Evolutionary conservation across 2,113 vertebrate species (phyloP), one percentile per base, ranked within the genome.

Genomic region (Dromiciops gliroides): DNA sequence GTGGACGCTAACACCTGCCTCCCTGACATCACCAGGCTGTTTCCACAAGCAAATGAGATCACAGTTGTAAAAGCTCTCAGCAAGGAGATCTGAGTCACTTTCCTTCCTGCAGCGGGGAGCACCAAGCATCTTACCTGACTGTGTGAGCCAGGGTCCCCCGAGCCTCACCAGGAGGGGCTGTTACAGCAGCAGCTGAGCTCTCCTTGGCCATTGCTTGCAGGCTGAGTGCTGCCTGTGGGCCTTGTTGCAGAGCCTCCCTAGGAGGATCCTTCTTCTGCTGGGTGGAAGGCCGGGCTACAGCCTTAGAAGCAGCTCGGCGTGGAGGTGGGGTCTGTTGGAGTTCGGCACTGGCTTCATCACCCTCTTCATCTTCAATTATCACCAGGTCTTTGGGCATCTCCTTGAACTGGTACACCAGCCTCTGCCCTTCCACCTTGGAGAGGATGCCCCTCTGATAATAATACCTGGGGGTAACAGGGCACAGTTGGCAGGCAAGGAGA

Each of bases 381-480:
- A 99, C 98, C 93, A 99, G 98, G 95, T 99, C 99, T 24, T 99
- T 90, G 23, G 99, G 99, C 99, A 99, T 99, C 97, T 99, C 99
- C 95, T 99, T 99, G 97, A 99, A 99, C 97, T 99, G 99, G 96
- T 99, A 99, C 26, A 99, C 99, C 92, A 99, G 98, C 94, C 99
- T 98, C 98, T 99, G 99, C 31, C 99, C 99, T 97, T 99, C 99
- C 97, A 99, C 99, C 97, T 99, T 99, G 90, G 99, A 99, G 94
- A 99, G 98, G 97, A 99, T 99, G n/a, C 99, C 99, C 96, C 99
- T 98, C 95, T 99, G 99, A 96, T 99, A 99, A 97, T 99, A 99
- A 96, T 99, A 99, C 97, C 99, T 99, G 49, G 37, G 92, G 89
- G 9, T 8, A 83, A 90, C 22, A 47, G 50, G 56, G 11, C 25